Percentiles rank a stretch among this genome's conserved stretches.
Conservation (phyloP, 2,888 invertebrate species). For the Leptopilina drosophilae region DNA sequence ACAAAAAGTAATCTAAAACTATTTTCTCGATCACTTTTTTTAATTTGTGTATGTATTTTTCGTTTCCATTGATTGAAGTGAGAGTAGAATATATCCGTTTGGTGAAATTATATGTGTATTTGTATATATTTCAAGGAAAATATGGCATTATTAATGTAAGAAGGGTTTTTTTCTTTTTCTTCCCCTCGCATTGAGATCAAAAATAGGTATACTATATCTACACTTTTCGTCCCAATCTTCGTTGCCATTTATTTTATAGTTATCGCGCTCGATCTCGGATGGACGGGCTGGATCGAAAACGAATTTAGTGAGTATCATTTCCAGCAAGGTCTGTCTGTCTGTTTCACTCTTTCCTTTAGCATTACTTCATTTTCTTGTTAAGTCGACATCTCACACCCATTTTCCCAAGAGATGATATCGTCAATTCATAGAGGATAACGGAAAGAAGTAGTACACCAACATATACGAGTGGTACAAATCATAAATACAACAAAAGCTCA, state of each 20-base stretch:
- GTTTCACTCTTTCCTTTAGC: constrained; percentile 26
- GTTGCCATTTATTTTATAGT: constrained; percentile 33
- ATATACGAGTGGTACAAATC: constrained; percentile 43
- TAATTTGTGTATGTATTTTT: no score
- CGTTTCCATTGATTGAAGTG: neutral
- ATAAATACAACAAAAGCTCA: constrained; percentile 34
- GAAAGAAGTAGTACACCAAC: constrained; percentile 22
- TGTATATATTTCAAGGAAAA: constrained; percentile 1
- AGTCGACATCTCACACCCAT: constrained; percentile 40
- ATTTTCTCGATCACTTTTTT: no score
- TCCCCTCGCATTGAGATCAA: neutral
- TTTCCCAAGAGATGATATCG: constrained; percentile 48
- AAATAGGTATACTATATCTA: neutral
- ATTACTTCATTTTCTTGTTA: constrained; percentile 45
- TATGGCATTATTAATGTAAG: constrained; percentile 7
- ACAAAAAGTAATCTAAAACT: no score
- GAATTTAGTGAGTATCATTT: constrained; percentile 33
- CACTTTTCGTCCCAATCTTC: constrained; percentile 3
- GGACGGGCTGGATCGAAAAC: constrained; percentile 37
- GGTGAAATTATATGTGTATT: constrained; percentile 9
- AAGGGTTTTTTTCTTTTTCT: neutral
- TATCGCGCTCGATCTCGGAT: constrained; percentile 32
- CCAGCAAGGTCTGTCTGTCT: constrained; percentile 39
- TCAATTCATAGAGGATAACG: constrained; percentile 39
- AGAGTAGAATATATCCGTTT: neutral